Percentiles rank a stretch among this genome's conserved stretches.
phyloP scores from a whole-genome alignment of 2,113 vertebrate species.

The Cavia porcellus region DNA sequence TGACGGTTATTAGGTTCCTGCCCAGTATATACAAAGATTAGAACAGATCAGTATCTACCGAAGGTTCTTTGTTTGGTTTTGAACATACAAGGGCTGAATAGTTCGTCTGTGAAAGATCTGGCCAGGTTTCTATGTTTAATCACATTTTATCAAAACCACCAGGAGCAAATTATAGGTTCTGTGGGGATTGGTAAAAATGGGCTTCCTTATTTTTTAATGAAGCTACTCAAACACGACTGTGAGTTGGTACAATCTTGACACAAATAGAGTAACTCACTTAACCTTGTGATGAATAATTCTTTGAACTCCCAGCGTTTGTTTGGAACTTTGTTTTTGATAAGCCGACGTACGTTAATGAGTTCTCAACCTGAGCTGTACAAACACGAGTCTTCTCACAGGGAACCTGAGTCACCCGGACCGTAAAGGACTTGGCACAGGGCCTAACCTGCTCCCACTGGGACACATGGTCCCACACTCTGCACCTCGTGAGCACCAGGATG shows the following conservation, averaged over 20 bases:
- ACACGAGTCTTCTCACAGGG: background rate
- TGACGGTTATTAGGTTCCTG: background rate
- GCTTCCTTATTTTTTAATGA: slow-evolving; percentile 37
- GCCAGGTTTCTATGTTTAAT: background rate
- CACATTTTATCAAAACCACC: slow-evolving; percentile 26
- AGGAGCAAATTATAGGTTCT: background rate
- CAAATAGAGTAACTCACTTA: background rate
- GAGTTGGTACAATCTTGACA: background rate
- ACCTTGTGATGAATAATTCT: background rate
- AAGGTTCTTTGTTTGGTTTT: background rate
- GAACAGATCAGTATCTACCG: background rate
- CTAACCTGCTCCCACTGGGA: background rate
- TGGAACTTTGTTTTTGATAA: slow-evolving; percentile 2
- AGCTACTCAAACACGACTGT: background rate
- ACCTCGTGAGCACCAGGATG: background rate
- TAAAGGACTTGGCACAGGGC: background rate
- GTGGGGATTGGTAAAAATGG: background rate
- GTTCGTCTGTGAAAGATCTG: background rate
- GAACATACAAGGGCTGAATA: background rate
- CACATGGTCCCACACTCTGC: background rate
- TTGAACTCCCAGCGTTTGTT: background rate
- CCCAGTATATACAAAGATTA: background rate
- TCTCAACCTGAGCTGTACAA: background rate
- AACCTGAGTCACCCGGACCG: accelerated
- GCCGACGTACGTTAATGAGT: background rate